These are phyloP conservation scores for Batillaria attramentaria DNA, from an alignment of 1,140 invertebrate species.

Conservation along the genomic window DNA sequence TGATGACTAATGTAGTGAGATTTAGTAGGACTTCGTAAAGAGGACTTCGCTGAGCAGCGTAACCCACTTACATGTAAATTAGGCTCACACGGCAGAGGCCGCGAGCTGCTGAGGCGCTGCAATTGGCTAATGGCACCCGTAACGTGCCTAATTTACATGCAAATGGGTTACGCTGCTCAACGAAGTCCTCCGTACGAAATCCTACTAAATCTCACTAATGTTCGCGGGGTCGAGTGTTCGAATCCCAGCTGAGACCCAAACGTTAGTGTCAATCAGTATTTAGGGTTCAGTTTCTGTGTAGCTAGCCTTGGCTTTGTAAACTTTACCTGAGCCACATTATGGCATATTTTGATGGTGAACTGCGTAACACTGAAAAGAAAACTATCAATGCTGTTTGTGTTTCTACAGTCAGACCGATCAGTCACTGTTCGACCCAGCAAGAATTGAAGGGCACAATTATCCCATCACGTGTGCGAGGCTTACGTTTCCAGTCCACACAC, in stretches of 20 bases:
- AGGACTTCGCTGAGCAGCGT: no score
- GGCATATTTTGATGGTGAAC: neutral
- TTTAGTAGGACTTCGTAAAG: no score
- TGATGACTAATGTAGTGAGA: neutral
- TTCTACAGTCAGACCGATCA: slow-evolving; percentile 28
- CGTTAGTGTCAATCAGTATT: neutral
- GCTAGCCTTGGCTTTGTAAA: neutral
- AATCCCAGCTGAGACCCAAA: no score
- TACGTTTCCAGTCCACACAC: neutral
- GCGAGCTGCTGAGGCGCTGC: no score
- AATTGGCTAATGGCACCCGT: no score
- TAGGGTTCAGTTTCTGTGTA: neutral
- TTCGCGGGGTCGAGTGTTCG: no score
- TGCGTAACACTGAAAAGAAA: neutral
- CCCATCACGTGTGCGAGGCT: neutral
- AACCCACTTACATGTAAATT: no score
- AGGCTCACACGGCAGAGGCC: no score
- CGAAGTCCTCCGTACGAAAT: no score
- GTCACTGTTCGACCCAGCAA: neutral
- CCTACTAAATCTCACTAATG: no score
- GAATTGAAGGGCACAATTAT: neutral
- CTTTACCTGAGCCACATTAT: neutral
- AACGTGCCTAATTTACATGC: no score
- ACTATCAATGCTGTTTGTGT: neutral
- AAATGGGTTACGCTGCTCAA: no score